phyloP scores from a whole-genome alignment of 2,888 invertebrate genomes.

The Odontocolon sp. region DNA sequence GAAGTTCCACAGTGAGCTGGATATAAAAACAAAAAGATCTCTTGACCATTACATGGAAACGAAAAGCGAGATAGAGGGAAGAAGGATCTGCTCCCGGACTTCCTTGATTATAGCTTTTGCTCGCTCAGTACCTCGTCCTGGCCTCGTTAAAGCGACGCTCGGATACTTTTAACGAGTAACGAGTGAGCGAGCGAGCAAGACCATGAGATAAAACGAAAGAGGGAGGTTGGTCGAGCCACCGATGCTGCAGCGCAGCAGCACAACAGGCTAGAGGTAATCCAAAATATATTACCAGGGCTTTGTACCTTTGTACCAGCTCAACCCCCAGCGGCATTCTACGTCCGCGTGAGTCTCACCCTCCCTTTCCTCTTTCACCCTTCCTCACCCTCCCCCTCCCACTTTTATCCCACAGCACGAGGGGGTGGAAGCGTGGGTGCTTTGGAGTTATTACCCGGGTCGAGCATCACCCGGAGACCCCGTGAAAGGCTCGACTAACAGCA shows the following conservation, averaged over 20 bases:
- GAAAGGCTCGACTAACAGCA: conserved; percentile 25
- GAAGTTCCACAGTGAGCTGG: not conserved
- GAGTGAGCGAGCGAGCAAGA: conserved; percentile 36
- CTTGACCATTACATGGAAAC: conserved; percentile 1
- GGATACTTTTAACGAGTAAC: conserved; percentile 73
- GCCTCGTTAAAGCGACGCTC: conserved; percentile 68
- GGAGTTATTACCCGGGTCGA: conserved; percentile 27
- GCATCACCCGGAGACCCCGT: conserved; percentile 7
- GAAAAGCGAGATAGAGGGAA: conserved; percentile 14
- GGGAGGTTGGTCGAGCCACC: conserved; percentile 28
- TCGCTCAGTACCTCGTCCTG: conserved; percentile 50
- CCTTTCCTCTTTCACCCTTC: not conserved
- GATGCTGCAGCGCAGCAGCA: conserved; percentile 21
- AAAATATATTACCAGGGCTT: conserved; percentile 78
- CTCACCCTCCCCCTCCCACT: not conserved
- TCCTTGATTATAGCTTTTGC: conserved; percentile 58
- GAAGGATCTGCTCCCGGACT: conserved; percentile 48
- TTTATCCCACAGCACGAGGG: not conserved
- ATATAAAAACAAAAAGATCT: not conserved
- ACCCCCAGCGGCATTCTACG: conserved; percentile 1
- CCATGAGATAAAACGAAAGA: not conserved
- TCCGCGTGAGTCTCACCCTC: conserved; percentile 5
- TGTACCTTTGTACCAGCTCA: conserved; percentile 72
- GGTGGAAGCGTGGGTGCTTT: not conserved
- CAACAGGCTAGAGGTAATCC: conserved; percentile 58